phyloP scores from a whole-genome alignment of 2,888 invertebrate species.

The Chloromyia formosa region DNA sequence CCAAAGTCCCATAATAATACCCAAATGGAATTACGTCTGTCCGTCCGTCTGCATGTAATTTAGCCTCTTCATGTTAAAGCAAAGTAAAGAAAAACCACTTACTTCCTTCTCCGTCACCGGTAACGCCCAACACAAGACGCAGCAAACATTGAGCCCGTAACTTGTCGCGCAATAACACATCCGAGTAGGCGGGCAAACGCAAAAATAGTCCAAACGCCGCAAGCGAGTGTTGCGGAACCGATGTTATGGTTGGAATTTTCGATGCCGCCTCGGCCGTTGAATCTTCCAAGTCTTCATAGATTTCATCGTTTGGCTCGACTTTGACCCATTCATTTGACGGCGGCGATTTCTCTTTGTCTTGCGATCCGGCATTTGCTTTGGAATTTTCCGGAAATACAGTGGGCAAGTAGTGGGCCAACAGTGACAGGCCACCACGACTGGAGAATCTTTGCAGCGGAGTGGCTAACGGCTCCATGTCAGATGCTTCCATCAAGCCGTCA shows the following conservation, averaged over 20 bases:
- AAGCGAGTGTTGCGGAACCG: constrained; percentile 88
- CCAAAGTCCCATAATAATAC: no score
- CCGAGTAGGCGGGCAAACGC: constrained; percentile 89
- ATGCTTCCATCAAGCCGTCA: constrained; percentile 57
- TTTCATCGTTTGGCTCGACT: constrained; percentile 69
- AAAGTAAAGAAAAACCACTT: constrained; percentile 59
- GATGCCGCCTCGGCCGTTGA: constrained; percentile 65
- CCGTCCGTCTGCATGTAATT: no score
- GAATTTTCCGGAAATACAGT: constrained; percentile 85
- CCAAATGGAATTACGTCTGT: no score
- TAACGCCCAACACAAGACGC: constrained; percentile 86
- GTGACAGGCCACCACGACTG: constrained; percentile 84
- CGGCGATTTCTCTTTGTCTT: constrained; percentile 63
- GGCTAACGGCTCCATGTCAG: constrained; percentile 60
- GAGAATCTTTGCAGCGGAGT: constrained; percentile 85
- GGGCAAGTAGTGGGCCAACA: constrained; percentile 88
- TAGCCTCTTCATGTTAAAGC: no score
- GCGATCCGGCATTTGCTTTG: constrained; percentile 67
- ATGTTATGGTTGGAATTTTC: constrained; percentile 67
- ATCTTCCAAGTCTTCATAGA: constrained; percentile 72
- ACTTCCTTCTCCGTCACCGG: constrained; percentile 92
- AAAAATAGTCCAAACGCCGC: constrained; percentile 90
- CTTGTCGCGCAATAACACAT: constrained; percentile 84
- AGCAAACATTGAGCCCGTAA: constrained; percentile 86
- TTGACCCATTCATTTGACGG: constrained; percentile 64